These are phyloP conservation scores for Orchesella cincta DNA, from an alignment of 1,140 invertebrate species.

Conservation along the genomic window DNA sequence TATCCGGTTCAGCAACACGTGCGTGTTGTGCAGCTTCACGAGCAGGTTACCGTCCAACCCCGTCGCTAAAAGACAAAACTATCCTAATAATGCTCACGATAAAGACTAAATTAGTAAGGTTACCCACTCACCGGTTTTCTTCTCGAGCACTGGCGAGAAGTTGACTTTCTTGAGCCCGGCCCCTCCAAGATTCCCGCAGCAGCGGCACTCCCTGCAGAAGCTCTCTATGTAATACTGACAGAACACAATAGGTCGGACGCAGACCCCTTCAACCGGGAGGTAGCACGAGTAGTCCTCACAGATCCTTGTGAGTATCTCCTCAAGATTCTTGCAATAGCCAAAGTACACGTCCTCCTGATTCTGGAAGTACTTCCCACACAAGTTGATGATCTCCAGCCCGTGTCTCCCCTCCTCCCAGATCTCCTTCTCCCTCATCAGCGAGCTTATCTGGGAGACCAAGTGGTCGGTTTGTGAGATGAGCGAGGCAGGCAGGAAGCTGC, in stretches of 20 bases:
- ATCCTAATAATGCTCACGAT: neutral
- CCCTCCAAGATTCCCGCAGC: neutral
- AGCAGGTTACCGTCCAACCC: neutral
- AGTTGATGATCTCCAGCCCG: constrained; percentile 34
- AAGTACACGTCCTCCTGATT: constrained; percentile 27
- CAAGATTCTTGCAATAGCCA: neutral
- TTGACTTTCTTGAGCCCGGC: neutral
- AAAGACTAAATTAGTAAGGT: too few species aligned
- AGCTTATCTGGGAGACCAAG: constrained; percentile 6
- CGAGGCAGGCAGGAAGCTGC: neutral
- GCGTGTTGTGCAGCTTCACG: neutral
- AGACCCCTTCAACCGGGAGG: neutral
- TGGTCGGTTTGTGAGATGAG: neutral
- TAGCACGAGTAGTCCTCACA: constrained; percentile 2
- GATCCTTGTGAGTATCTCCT: constrained; percentile 12
- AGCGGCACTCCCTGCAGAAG: neutral
- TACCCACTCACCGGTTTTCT: too few species aligned
- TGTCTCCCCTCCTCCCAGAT: constrained; percentile 35
- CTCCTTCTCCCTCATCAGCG: constrained; percentile 37
- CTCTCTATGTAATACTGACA: constrained; percentile 8
- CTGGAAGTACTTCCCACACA: constrained; percentile 29
- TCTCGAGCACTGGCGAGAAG: constrained; percentile 8
- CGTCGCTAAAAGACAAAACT: constrained; percentile 3
- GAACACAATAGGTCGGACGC: neutral
- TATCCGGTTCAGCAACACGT: neutral